Evolutionary conservation across 2,888 invertebrate species (phyloP).

Genomic region (Stomorhina lunata): DNA sequence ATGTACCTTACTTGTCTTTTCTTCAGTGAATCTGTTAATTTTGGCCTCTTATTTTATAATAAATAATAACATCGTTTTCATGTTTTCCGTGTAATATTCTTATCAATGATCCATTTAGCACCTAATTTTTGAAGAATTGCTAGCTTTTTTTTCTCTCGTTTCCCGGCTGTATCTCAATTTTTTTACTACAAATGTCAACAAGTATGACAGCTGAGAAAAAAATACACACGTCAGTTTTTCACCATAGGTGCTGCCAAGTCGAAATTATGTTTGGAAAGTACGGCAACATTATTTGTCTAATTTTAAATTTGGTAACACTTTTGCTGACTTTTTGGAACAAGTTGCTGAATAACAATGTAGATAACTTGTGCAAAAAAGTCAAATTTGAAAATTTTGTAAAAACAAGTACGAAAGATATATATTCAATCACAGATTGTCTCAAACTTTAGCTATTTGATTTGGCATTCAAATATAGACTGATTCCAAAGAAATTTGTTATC

Average conservation of each 20-base stretch:
- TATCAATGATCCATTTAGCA: constrained; percentile 31
- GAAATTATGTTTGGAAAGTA: background rate
- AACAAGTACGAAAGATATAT: no score
- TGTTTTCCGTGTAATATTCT: constrained; percentile 23
- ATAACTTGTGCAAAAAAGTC: no score
- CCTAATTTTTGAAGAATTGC: constrained; percentile 1
- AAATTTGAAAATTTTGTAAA: no score
- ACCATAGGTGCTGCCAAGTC: background rate
- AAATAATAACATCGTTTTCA: constrained; percentile 32
- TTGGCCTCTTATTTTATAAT: background rate
- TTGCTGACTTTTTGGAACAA: constrained; percentile 46
- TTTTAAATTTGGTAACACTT: constrained; percentile 11
- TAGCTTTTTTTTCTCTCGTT: constrained; percentile 13
- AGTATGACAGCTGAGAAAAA: constrained; percentile 47
- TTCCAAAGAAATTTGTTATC: no score
- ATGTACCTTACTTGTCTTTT: background rate
- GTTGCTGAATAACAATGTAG: no score
- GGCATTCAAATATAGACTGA: no score
- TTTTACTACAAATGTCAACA: constrained; percentile 39
- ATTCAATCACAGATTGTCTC: no score
- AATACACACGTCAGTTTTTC: constrained; percentile 50
- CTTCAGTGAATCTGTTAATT: background rate
- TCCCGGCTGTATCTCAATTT: constrained; percentile 44
- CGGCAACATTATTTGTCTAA: background rate
- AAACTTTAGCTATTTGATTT: no score